These are phyloP conservation scores for Tachyglossus aculeatus DNA, from an alignment of 2,797 vertebrate species.

Conservation along the genomic window DNA sequence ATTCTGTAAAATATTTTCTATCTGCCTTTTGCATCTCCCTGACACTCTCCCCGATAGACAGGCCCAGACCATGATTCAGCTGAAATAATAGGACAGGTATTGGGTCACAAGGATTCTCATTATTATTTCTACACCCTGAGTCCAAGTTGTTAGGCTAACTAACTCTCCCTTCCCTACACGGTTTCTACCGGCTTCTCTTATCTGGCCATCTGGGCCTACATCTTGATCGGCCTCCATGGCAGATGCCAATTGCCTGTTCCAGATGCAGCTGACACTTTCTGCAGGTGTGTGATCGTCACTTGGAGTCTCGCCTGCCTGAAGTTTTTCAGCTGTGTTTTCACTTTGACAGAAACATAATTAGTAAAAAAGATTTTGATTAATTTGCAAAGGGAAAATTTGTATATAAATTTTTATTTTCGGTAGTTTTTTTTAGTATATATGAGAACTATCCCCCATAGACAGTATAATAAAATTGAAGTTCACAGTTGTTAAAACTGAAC, in stretches of 20 bases:
- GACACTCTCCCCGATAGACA: no score
- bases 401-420: constrained; percentile 64
- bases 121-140: no score
- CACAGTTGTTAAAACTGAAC: constrained; percentile 55
- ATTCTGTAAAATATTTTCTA: no score
- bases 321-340: constrained; percentile 62
- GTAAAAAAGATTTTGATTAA: constrained; percentile 60
- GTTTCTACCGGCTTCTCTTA: no score
- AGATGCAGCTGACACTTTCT: constrained; percentile 54
- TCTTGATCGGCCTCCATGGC: no score
- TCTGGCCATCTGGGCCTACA: no score
- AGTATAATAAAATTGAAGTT: constrained; percentile 64
- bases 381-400: constrained; percentile 60
- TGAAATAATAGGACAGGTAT: no score
- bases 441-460: constrained; percentile 58
- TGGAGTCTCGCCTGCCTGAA: constrained; percentile 60
- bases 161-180: no score
- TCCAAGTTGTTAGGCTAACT: no score
- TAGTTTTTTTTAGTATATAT: constrained; percentile 65
- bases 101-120: no score
- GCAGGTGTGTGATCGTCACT: constrained; percentile 58
- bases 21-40: no score
- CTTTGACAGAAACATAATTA: constrained; percentile 53
- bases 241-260: constrained; percentile 48
- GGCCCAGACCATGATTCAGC: no score